A percentile compares a stretch with the other conserved stretches of the same genome.
These are phyloP conservation scores for Eucidaris tribuloides DNA, from an alignment of 35 echinoderm and acorn worm species.

Conservation along the genomic window DNA sequence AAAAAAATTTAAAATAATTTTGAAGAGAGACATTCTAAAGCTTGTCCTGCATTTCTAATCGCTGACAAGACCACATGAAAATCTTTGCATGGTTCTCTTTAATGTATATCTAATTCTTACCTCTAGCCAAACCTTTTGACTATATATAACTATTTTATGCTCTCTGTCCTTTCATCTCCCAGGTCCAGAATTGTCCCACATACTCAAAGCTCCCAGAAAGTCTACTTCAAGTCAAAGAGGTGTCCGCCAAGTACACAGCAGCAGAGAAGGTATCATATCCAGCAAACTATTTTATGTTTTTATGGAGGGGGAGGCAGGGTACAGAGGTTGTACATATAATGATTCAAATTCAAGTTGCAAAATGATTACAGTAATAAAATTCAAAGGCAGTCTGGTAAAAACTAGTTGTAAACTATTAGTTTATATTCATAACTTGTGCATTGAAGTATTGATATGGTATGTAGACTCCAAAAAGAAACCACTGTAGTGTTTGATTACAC, in stretches of 20 bases:
- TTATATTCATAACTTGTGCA: not conserved
- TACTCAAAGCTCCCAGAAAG: constrained; percentile 35
- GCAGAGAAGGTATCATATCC: constrained; percentile 19
- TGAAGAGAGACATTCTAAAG: not conserved
- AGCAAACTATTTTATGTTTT: not conserved
- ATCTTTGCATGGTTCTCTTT: not conserved
- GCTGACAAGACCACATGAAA: not conserved
- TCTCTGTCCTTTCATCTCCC: not conserved
- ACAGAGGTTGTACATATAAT: not conserved
- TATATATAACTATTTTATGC: not conserved
- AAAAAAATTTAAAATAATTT: not conserved
- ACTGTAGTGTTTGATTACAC: no score
- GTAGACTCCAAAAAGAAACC: no score
- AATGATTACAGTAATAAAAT: not conserved
- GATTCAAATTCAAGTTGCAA: not conserved
- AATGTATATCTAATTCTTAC: not conserved
- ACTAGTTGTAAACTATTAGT: not conserved
- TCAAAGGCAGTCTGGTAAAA: not conserved
- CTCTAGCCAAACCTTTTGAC: not conserved
- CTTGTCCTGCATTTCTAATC: not conserved
- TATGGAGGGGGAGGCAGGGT: not conserved
- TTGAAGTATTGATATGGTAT: no score
- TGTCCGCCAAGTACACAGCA: constrained; percentile 22
- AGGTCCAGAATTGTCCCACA: constrained; percentile 18
- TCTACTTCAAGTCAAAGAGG: constrained; percentile 12